Evolutionary conservation across 2,113 vertebrate species (phyloP).

Genomic region (Lates calcarifer): DNA sequence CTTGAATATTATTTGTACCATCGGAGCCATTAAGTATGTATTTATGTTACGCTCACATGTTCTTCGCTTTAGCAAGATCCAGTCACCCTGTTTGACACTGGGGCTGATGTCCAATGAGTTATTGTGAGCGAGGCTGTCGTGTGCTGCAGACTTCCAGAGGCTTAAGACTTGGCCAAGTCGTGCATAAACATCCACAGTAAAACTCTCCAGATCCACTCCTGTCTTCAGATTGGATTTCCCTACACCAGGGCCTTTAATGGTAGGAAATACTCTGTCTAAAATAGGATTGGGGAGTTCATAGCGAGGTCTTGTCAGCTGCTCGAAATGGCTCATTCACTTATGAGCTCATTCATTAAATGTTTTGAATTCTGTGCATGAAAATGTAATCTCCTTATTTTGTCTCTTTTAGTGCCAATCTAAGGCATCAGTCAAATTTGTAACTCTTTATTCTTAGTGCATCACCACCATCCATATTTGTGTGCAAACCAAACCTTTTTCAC

Average conservation of each 20-base stretch:
- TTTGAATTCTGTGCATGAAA: not conserved
- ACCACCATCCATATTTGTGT: not conserved
- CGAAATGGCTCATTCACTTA: not conserved
- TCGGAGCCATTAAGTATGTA: conserved; percentile 49
- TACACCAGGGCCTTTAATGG: conserved; percentile 70
- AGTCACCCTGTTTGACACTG: conserved; percentile 68
- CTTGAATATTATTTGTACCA: conserved; percentile 39
- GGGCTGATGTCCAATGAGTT: conserved; percentile 64
- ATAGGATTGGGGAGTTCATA: conserved; percentile 49
- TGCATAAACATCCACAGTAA: conserved; percentile 82
- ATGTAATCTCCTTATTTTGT: conserved; percentile 1
- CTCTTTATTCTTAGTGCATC: not conserved
- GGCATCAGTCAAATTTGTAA: not conserved
- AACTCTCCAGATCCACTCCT: conserved; percentile 81
- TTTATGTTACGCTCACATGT: conserved; percentile 57
- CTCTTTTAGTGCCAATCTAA: not conserved
- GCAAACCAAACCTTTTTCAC: not conserved
- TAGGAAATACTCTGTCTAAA: conserved; percentile 66
- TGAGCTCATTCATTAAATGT: conserved; percentile 11
- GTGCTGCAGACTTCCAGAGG: conserved; percentile 80
- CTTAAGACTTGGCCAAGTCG: conserved; percentile 69
- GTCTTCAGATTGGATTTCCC: conserved; percentile 72
- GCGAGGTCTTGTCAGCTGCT: conserved; percentile 29
- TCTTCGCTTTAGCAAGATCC: conserved; percentile 49
- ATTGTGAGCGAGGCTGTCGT: conserved; percentile 67